A percentile compares a stretch with the other conserved stretches of the same genome.
Conservation (phyloP, 35 echinoderm and acorn worm genomes). For the Hemicentrotus pulcherrimus region DNA sequence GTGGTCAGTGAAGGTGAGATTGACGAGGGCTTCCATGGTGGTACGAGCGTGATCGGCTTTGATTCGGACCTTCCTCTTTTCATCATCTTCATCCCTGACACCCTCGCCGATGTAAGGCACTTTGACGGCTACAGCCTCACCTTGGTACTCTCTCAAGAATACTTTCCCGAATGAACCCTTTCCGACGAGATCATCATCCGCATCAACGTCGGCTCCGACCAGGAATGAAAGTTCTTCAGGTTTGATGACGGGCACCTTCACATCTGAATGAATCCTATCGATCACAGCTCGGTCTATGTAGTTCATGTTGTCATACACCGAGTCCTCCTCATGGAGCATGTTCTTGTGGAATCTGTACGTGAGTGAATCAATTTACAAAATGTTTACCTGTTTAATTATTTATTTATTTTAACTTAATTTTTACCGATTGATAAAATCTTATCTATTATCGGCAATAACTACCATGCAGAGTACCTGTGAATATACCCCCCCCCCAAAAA, state of each 20-base stretch:
- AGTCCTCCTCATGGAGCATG: not conserved
- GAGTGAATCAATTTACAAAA: not conserved
- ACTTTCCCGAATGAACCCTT: constrained; percentile 19
- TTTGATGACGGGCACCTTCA: not conserved
- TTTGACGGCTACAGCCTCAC: constrained; percentile 27
- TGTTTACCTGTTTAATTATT: not conserved
- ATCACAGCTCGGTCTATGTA: constrained; percentile 2
- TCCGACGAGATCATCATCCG: constrained; percentile 27
- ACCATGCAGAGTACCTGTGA: too few species aligned
- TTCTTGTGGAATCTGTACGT: not conserved
- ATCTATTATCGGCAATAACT: not conserved
- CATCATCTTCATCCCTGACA: constrained; percentile 8
- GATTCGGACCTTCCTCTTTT: not conserved
- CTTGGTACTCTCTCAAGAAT: not conserved
- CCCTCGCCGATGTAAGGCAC: not conserved
- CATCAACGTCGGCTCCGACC: not conserved
- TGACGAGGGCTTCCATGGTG: constrained; percentile 14
- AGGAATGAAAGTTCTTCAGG: not conserved
- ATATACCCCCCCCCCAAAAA: not conserved
- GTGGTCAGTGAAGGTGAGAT: not conserved
- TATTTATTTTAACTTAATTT: not conserved
- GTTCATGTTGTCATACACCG: not conserved
- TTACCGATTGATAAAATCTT: not conserved
- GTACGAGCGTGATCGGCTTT: constrained; percentile 2
- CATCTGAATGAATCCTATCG: not conserved